Conservation (phyloP, 1,140 invertebrate genomes). For the Trialeurodes vaporariorum region DNA sequence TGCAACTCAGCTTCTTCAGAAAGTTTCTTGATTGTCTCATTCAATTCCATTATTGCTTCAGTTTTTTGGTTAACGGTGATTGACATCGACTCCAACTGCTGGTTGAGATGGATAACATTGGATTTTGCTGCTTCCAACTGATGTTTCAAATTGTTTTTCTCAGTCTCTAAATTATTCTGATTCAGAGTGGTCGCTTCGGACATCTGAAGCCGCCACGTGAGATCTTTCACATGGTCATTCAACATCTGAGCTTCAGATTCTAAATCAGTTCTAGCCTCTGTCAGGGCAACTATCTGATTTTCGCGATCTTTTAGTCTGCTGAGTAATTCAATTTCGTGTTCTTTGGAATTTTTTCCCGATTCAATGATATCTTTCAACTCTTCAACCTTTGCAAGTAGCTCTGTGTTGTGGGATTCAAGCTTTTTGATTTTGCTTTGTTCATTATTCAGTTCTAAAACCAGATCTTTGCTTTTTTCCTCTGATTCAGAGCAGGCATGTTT, state of each 20-base stretch:
- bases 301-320: not conserved
- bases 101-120: not conserved
- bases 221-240: slow-evolving; percentile 7
- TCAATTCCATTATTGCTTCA: not conserved
- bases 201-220: slow-evolving; percentile 8
- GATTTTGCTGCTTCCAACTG: slow-evolving; percentile 9
- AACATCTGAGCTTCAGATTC: slow-evolving; percentile 15
- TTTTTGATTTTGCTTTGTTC: not conserved
- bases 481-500: slow-evolving; percentile 5
- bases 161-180: slow-evolving; percentile 20
- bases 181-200: slow-evolving; percentile 15
- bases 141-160: slow-evolving; percentile 8
- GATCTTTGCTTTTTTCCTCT: not conserved
- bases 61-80: not conserved
- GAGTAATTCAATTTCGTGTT: not conserved
- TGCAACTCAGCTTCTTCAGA: not conserved
- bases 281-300: slow-evolving; percentile 6
- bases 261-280: slow-evolving; percentile 18
- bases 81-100: not conserved
- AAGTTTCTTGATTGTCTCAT: not conserved
- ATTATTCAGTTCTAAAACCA: not conserved
- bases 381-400: not conserved
- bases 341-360: not conserved
- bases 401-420: not conserved
- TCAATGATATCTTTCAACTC: not conserved